phyloP scores from a whole-genome alignment of 2,113 vertebrate genomes.

The Prionailurus viverrinus region DNA sequence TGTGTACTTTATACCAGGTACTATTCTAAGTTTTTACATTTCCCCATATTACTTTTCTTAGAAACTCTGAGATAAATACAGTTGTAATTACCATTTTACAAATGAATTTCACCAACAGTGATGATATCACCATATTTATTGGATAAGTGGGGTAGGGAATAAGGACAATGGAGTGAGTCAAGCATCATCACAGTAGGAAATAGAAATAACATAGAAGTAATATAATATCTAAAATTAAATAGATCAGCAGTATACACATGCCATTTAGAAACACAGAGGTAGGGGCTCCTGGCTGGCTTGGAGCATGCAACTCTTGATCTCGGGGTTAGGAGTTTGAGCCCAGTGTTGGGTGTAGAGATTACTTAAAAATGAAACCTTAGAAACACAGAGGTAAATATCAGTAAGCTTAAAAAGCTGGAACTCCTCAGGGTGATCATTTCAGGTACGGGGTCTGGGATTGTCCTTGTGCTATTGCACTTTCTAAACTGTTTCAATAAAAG shows the following conservation, averaged over 20 bases:
- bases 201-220: constrained; percentile 1
- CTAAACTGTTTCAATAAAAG: background rate
- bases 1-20: background rate
- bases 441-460: background rate
- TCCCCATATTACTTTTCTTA: background rate
- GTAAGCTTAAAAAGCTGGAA: background rate
- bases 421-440: background rate
- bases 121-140: background rate
- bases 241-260: background rate
- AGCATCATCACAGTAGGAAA: background rate
- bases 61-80: background rate
- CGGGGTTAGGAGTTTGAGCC: background rate
- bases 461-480: background rate
- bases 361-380: background rate
- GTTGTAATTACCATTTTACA: background rate
- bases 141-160: background rate
- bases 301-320: background rate
- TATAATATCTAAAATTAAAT: background rate
- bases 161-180: background rate
- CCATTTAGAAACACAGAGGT: background rate
- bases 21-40: background rate
- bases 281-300: background rate
- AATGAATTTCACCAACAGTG: background rate
- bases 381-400: background rate
- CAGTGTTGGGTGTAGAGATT: background rate